Base-by-base conservation (phyloP, 2,888 invertebrate species). In the Crocallis elinguaria region DNA sequence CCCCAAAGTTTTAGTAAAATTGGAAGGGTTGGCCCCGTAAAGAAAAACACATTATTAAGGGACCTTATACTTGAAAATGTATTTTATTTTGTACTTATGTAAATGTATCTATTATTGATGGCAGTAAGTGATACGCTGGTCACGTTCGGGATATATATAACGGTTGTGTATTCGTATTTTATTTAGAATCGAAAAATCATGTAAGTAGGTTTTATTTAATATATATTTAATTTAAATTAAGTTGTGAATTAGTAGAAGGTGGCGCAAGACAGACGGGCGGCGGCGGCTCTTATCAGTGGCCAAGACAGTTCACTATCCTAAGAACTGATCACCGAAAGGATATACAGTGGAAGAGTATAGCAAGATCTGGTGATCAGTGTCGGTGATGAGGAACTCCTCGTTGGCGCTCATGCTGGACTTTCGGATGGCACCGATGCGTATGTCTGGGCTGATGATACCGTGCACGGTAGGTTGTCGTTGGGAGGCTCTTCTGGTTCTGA, bases 351-450 rank as follows among this genome's bases (percentile, higher is more conserved):
- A 72, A n/a, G 74, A 69, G 67, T 88, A 90, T 2, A 88, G 35
- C 1, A 86, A 75, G n/a, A 91, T 75, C 57, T 79, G 81, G 37
- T 81, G 84, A 1, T 76, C 60, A 0, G 89, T 88, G 57, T 91
- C 88, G 0, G 90, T 71, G 12, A 92, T 75, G 0, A 92, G 64
- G 0, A 73, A 77, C 9, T 88, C 80, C 1, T 82, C 78, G 41
- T 78, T 72, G 63, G 80, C 82, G 0, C 85, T 76, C 92, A 92
- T 92, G 2, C 82, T 73, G 46, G 89, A 90, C 71, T 82, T 82
- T 6, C 87, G 57, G 50, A 84, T 82, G 0, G 79, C 75, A 0
- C 86, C 85, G 2, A 37, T n/a, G 6, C 39, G 39, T 11, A 77
- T 54, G 52, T 77, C 80, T 0, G 84, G 81, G 6, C 52, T 64